phyloP scores from a whole-genome alignment of 2,113 vertebrate species.

The human region DNA sequence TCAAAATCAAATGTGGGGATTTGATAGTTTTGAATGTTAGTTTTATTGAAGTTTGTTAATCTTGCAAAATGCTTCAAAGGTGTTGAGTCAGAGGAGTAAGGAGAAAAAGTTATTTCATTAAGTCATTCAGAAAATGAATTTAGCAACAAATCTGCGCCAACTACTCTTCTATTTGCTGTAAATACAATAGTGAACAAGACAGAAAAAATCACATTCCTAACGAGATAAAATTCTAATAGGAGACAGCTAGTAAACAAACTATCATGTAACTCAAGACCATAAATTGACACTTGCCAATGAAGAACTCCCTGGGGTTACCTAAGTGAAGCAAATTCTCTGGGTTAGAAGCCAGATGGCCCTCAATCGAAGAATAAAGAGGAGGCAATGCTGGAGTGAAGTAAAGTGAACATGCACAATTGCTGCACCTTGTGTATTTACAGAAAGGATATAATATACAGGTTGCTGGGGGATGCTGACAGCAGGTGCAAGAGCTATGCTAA shows the following conservation, averaged over 20 bases:
- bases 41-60: background rate
- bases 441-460: background rate
- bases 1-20: background rate
- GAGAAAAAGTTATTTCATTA: background rate
- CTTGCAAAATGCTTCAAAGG: background rate
- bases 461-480: background rate
- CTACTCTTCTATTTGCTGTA: background rate
- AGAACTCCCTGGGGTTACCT: accelerated
- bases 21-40: background rate
- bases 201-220: background rate
- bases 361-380: background rate
- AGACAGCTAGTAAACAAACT: background rate
- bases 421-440: background rate
- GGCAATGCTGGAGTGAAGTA: background rate
- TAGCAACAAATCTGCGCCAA: background rate
- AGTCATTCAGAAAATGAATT: background rate
- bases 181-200: background rate
- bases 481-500: background rate
- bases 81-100: background rate
- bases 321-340: background rate
- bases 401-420: background rate
- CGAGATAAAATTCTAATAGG: background rate
- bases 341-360: background rate
- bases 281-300: background rate
- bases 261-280: background rate